Evolutionary conservation across 2,797 vertebrate species (phyloP).

Genomic region (Pseudochromis fuscus): DNA sequence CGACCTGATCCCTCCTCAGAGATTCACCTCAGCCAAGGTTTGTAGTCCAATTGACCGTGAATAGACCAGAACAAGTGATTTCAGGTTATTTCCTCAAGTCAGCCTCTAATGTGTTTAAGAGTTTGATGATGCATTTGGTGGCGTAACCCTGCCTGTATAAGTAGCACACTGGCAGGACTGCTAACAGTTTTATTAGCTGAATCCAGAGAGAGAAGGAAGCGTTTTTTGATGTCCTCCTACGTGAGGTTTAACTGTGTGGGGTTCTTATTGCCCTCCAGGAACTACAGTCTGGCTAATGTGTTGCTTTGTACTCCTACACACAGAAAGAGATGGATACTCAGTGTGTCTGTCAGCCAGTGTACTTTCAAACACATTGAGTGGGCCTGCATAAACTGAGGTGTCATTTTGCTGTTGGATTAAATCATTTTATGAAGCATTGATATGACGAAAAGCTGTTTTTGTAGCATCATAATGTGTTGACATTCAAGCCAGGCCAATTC

Average conservation of each 20-base stretch:
- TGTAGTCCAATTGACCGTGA: slow-evolving; percentile 32
- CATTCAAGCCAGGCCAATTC: neutral
- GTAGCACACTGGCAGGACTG: slow-evolving; percentile 58
- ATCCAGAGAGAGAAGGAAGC: slow-evolving; percentile 69
- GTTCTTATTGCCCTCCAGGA: slow-evolving; percentile 77
- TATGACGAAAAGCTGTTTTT: slow-evolving; percentile 24
- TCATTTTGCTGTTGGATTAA: slow-evolving; percentile 52
- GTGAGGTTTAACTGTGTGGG: slow-evolving; percentile 76
- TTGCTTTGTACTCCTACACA: slow-evolving; percentile 80
- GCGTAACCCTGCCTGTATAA: slow-evolving; percentile 47
- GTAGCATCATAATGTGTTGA: slow-evolving; percentile 7
- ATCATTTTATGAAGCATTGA: slow-evolving; percentile 48
- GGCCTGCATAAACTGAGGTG: slow-evolving; percentile 48
- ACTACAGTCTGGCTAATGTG: slow-evolving; percentile 78
- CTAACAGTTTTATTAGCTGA: slow-evolving; percentile 76
- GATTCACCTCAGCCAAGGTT: slow-evolving; percentile 26
- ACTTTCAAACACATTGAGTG: slow-evolving; percentile 47
- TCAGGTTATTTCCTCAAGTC: slow-evolving; percentile 57
- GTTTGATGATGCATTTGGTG: slow-evolving; percentile 46
- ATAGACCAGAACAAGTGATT: slow-evolving; percentile 31
- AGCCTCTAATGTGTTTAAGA: slow-evolving; percentile 42
- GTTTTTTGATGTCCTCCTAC: slow-evolving; percentile 81
- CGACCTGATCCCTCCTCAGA: slow-evolving; percentile 31
- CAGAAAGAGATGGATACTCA: slow-evolving; percentile 54
- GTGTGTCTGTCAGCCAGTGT: slow-evolving; percentile 43